Evolutionary conservation across 1,140 invertebrate genomes (phyloP), one percentile per base, ranked within the genome.

Genomic region (Radopholus similis): DNA sequence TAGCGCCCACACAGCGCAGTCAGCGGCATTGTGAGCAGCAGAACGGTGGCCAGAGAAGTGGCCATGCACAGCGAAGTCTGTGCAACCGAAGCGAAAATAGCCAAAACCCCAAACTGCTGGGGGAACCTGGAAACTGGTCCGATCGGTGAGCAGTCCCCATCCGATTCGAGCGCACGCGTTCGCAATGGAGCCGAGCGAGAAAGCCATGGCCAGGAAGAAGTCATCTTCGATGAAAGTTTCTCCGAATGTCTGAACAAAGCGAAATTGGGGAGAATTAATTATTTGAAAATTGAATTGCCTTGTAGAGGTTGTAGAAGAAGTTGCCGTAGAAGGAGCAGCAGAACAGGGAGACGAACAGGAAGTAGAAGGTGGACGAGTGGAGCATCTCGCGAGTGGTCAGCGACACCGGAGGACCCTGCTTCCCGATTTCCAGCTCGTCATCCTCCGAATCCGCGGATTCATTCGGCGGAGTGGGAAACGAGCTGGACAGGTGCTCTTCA

Each of bases 271-370:
- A n/a, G n/a, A 68, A 26, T 42, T 67, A 18, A 26, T 69, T 26
- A 2, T 4, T 28, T 51, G 42, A 28, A 44, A 38, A 32, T 54
- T 63, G 15, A 69, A 51, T 1, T 26, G 72, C 70, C 51, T 72
- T 72, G 23, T 80, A 80, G 11, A 80, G 57, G 56, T 82, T 81
- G 55, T 81, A 81, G 51, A 76, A 80, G 44, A 78, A 74, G 40
- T 81, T 81, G 4, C 78, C 81, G 44, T 82, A 81, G 38, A 82
- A 81, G 11, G 75, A 81, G 37, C 79, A 81, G 47, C 80, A 81
- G 66, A 81, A 82, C 0, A 82, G 72, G 2, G 81, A 68, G 5
- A 68, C 68, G 34, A 82, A 81, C 18, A 82, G 57, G 44, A 72
- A 71, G 56, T 82, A 73, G 60, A 81, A 81, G 9, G 80, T 81